Conservation (phyloP, 2,797 vertebrate species). For the Hippoglossus hippoglossus region DNA sequence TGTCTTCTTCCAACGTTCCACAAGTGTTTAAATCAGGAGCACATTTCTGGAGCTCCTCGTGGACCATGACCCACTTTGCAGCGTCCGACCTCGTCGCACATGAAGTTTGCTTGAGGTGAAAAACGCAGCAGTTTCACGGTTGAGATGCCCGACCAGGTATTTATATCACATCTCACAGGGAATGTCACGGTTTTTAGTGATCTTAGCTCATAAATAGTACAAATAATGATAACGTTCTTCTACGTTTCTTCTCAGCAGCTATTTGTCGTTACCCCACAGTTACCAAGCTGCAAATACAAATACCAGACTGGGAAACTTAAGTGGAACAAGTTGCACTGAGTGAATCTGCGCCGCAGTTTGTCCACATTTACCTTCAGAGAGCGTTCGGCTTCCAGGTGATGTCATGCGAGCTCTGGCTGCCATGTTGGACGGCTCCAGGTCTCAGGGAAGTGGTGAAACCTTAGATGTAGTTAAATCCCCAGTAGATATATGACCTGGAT, state of each 20-base stretch:
- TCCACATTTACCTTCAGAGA: conserved; percentile 24
- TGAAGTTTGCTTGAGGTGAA: conserved; percentile 25
- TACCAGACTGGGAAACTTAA: neutral
- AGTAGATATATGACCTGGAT: too few species aligned
- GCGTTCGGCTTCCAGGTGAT: conserved; percentile 9
- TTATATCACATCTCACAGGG: neutral
- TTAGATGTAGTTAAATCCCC: neutral
- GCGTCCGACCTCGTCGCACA: conserved; percentile 26
- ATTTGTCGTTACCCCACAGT: conserved; percentile 24
- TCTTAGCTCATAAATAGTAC: neutral
- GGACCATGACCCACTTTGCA: conserved; percentile 41
- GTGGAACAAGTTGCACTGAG: too few species aligned
- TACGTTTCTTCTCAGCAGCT: neutral
- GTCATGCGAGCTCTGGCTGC: neutral
- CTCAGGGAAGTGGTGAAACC: conserved; percentile 2
- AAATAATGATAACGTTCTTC: neutral
- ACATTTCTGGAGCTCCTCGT: conserved; percentile 50
- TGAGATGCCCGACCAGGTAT: neutral
- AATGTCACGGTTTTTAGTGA: neutral
- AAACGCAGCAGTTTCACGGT: neutral
- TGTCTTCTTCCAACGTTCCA: conserved; percentile 56
- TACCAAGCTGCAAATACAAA: conserved; percentile 35
- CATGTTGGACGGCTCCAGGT: neutral
- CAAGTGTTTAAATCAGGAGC: conserved; percentile 57
- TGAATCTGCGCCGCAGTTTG: neutral